Evolutionary conservation across 2,113 vertebrate genomes (phyloP), one percentile per base, ranked within the genome.

Genomic region (Acrocephalus kingi): DNA sequence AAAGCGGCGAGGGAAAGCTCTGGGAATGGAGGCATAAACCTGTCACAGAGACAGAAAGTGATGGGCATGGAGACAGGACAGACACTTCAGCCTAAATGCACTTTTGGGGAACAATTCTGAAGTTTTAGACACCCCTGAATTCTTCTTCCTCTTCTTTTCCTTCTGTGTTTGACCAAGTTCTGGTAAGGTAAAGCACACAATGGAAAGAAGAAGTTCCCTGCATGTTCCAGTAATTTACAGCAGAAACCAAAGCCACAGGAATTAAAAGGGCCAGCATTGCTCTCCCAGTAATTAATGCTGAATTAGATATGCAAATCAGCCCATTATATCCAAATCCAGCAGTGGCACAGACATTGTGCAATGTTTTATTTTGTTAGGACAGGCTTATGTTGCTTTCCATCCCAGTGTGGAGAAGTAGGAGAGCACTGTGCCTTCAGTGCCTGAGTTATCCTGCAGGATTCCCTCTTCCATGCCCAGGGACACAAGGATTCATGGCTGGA

Each of bases 1-100:
- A 83, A 99, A 99, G 24, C 99, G 98, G 6, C 98, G 97, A 63
- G 99, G 99, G 75, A 98, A 99, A 10, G 94, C 48, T 74, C 55
- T 97, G 77, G 90, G 39, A 46, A 97, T 0, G 9, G 96, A 96
- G 73, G 98, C 98, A 92, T 99, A 99, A 30, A 98, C 67, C 99
- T 99, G 85, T 48, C 17, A 78, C 8, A 59, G 85, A 95, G n/a
- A 94, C 20, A 97, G 25, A 68, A 24, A 17, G 83, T 4, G 48
- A 17, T 6, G 18, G 59, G 37, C 35, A 35, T 35, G 76, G 66
- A 68, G 43, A 92, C 22, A 73, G 37, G 14, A 63, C 19, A 62
- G 11, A 11, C 27, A 39, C 18, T 62, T 19, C 9, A 10, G 56
- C 39, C 73, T 61, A 12, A 52, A 25, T 22, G 45, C 37, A 49